Evolutionary conservation across 2,888 invertebrate genomes (phyloP).

Genomic region (Tinea pellionella): DNA sequence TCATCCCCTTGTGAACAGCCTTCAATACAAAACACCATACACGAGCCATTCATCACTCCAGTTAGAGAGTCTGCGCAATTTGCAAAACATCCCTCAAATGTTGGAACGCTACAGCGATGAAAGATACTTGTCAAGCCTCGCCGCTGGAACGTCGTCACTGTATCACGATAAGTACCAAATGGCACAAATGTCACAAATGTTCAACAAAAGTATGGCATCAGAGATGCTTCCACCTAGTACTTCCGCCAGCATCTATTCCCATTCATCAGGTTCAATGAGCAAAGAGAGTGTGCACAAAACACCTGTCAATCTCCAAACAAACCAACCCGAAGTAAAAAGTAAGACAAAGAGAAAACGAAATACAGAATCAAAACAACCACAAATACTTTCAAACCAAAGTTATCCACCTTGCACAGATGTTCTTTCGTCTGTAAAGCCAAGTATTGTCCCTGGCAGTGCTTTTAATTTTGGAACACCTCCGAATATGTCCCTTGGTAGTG

Average conservation of each 20-base stretch:
- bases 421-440: conserved; percentile 50
- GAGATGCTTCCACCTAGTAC: conserved; percentile 42
- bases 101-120: conserved; percentile 71
- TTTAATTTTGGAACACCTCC: conserved; percentile 85
- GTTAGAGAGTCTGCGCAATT: conserved; percentile 64
- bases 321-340: conserved; percentile 38
- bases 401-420: conserved; percentile 69
- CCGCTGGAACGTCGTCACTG: conserved; percentile 47
- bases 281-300: conserved; percentile 51
- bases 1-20: conserved; percentile 45
- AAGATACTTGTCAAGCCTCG: conserved; percentile 61
- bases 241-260: conserved; percentile 41
- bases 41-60: conserved; percentile 47
- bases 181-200: conserved; percentile 63
- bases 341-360: conserved; percentile 50
- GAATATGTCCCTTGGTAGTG: conserved; percentile 65
- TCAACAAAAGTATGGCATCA: conserved; percentile 56
- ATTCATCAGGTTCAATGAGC: conserved; percentile 38
- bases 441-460: conserved; percentile 84
- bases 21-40: conserved; percentile 52
- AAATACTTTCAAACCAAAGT: conserved; percentile 45
- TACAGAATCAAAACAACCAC: conserved; percentile 37
- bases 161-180: conserved; percentile 73
- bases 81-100: conserved; percentile 71
- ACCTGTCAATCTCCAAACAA: conserved; percentile 27